Base-by-base conservation (phyloP, 2,797 vertebrate species). In the Pelodytes ibericus region DNA sequence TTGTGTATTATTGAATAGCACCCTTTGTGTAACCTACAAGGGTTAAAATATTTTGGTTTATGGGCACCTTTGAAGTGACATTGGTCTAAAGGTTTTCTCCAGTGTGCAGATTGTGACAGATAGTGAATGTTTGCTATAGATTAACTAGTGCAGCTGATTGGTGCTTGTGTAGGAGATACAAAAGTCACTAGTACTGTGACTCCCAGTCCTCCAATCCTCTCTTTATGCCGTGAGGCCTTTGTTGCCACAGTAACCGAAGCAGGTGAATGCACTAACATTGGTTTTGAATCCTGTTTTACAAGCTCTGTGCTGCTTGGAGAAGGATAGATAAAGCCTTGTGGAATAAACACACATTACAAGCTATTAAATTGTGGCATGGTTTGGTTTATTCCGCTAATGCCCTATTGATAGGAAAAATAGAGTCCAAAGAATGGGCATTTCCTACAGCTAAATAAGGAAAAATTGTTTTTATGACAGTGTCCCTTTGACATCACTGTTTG, bases 91-190 rank as follows among this genome's bases (percentile, higher is more conserved):
- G 39, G 27, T 66, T 66, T 25, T 16, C 39, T 31, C n/a, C 15
- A 8, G 7, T 66, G 11, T n/a, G 29, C 25, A 10, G 20, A 24
- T n/a, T n/a, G 63, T 49, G 39, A 66, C 9, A 29, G 36, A 44
- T 27, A 66, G 15, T 20, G 13, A 18, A 18, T 66, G 41, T 66
- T 66, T 47, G 39, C 22, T 66, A 27, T 49, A 47, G 22, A 66
- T 66, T 66, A 66, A 49, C 63, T 26, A 4, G 29, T 33, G 60
- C 30, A 62, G 15, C 4, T 7, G 7, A 39, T 22, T 62, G 60
- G 25, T 8, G 36, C 41, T 47, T 49, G 20, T 20, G 25, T 18
- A 22, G 16, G 27, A 29, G 13, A 36, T 36, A 6, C 31, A 36
- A 33, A 36, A 36, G 11, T 39, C n/a, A 36, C 26, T 31, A n/a